Base-by-base conservation (phyloP, 1,140 invertebrate genomes). In the Eumeta japonica region DNA sequence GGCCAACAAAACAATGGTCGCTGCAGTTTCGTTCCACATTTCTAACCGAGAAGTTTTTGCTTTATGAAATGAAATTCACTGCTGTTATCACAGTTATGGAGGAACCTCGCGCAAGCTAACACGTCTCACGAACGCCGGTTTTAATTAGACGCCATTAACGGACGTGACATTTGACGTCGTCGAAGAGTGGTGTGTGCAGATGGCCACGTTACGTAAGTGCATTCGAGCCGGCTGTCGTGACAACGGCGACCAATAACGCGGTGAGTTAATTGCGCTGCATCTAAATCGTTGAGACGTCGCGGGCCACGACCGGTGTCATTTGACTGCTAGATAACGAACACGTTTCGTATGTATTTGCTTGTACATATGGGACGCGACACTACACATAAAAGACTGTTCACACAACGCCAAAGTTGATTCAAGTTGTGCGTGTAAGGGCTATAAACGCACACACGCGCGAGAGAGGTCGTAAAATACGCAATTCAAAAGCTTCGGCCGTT, bases 1-100 rank as follows among this genome's bases (percentile, higher is more conserved):
- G 70, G 62, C 57, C 61, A 67, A 67, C 66, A 62, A 70, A 74
- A 74, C 70, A 74, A 74, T 74, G 47, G 55, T 46, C 49, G 39
- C 45, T 53, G 52, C 70, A 74, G 70, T 74, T 65, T 61, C 57
- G 55, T 46, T 66, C 59, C 45, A 70, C 58, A 70, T 70, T 71
- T 71, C 61, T 58, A 58, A 48, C 58, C 55, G 62, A 53, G 44
- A 52, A 50, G 62, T 62, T 68, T 70, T 68, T 61, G 53, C 57
- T 57, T 59, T 37, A 58, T 58, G 47, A 48, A 59, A 64, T 50
- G 56, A 67, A 52, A 58, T 56, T 55, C 42, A 58, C 49, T 48
- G 41, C 49, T 55, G 61, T 66, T 63, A 71, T 70, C 61, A 67
- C 66, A 74, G 66, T 73, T 62, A 70, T 67, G 56, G 64, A 58